These are phyloP conservation scores for Ormyrus thymus DNA, from an alignment of 2,888 invertebrate genomes.

Conservation along the genomic window DNA sequence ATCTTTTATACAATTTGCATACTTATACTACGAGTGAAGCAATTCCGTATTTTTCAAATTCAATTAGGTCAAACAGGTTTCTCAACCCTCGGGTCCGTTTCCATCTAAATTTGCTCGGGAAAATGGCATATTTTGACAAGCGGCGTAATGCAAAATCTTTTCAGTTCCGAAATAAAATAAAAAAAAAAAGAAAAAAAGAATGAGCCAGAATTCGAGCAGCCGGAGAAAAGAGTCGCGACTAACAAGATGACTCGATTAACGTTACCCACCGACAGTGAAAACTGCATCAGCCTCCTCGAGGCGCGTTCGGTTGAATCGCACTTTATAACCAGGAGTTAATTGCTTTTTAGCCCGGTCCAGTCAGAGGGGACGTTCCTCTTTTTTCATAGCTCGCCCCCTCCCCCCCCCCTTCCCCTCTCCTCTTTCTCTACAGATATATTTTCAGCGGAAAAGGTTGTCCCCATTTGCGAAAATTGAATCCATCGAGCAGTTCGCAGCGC, in stretches of 20 bases:
- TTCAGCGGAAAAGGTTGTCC: constrained; percentile 1
- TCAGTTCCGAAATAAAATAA: background rate
- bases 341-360: constrained; percentile 46
- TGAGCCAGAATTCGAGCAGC: constrained; percentile 3
- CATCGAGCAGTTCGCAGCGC: background rate
- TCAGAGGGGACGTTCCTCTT: background rate
- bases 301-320: constrained; percentile 12
- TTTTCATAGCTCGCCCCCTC: background rate
- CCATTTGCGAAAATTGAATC: constrained; percentile 40
- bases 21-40: no score
- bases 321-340: constrained; percentile 48
- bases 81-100: background rate
- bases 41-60: background rate
- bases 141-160: constrained; percentile 24
- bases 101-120: constrained; percentile 12
- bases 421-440: background rate
- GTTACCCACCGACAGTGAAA: constrained; percentile 16
- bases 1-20: no score
- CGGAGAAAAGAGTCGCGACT: background rate
- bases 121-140: constrained; percentile 37
- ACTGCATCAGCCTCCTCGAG: constrained; percentile 27
- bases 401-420: background rate
- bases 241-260: constrained; percentile 46
- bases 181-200: background rate
- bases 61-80: constrained; percentile 5